phyloP scores from a whole-genome alignment of 2,113 vertebrate genomes.

The Capricornis sumatraensis region DNA sequence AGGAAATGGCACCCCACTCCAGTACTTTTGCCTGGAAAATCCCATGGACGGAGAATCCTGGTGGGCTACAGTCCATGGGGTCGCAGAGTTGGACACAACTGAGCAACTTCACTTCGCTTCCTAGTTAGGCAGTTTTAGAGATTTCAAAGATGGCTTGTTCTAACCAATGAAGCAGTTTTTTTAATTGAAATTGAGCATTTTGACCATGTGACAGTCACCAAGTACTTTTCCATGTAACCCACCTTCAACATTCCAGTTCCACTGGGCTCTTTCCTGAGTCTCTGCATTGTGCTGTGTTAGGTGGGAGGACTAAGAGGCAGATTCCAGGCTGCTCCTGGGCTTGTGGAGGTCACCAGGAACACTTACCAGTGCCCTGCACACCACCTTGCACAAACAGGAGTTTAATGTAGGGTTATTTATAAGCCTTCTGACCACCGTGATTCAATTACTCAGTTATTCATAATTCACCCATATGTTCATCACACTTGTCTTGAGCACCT shows the following conservation, averaged over 20 bases:
- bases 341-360: background rate
- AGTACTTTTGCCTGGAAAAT: too few species aligned
- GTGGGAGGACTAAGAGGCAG: background rate
- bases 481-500: constrained; percentile 28
- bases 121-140: background rate
- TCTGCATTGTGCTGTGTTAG: background rate
- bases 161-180: background rate
- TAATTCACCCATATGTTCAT: constrained; percentile 31
- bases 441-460: constrained; percentile 40
- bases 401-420: background rate
- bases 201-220: background rate
- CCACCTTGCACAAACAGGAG: background rate
- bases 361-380: background rate
- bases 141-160: background rate
- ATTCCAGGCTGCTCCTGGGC: background rate
- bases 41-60: too few species aligned
- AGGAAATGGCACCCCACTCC: too few species aligned
- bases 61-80: too few species aligned
- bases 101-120: too few species aligned
- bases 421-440: background rate
- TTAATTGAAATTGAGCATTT: background rate
- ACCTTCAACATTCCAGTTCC: background rate
- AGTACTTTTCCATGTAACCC: background rate
- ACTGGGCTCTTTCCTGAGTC: background rate
- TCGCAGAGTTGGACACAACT: accelerated